These are phyloP conservation scores for Macaca mulatta DNA, from an alignment of 2,113 vertebrate species.

Conservation along the genomic window DNA sequence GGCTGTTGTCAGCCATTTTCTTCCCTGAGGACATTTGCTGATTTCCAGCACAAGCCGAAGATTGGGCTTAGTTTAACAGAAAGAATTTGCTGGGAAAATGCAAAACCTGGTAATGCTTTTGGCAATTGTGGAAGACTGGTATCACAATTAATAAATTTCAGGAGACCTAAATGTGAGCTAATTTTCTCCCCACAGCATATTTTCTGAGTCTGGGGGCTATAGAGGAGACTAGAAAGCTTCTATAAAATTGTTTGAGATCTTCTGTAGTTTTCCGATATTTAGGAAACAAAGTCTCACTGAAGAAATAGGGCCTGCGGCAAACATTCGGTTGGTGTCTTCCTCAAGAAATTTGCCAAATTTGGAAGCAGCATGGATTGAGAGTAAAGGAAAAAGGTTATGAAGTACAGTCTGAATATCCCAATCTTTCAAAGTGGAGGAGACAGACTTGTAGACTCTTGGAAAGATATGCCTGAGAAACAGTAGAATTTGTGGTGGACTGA, in stretches of 20 bases:
- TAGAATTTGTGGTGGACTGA: neutral
- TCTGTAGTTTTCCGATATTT: neutral
- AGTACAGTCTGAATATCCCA: neutral
- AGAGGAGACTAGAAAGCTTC: neutral
- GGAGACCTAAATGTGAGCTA: neutral
- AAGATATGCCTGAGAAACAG: neutral
- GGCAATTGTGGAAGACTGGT: neutral
- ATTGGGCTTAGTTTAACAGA: neutral
- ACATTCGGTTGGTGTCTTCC: neutral
- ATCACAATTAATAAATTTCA: neutral
- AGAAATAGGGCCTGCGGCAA: neutral
- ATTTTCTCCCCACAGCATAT: neutral
- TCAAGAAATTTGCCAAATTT: neutral
- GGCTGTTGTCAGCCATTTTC: neutral
- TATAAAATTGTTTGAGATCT: neutral
- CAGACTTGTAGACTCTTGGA: neutral
- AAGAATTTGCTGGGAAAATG: neutral
- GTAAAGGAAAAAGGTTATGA: neutral
- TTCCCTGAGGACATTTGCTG: neutral
- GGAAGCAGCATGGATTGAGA: neutral
- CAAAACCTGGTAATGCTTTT: slow-evolving; percentile 16
- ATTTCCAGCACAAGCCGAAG: neutral
- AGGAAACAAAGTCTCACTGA: neutral
- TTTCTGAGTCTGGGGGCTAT: neutral
- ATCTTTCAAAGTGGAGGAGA: neutral